A percentile compares a stretch with the other conserved stretches of the same genome.
Conservation (phyloP, 1,140 invertebrate genomes). For the Ceratina calcarata region DNA sequence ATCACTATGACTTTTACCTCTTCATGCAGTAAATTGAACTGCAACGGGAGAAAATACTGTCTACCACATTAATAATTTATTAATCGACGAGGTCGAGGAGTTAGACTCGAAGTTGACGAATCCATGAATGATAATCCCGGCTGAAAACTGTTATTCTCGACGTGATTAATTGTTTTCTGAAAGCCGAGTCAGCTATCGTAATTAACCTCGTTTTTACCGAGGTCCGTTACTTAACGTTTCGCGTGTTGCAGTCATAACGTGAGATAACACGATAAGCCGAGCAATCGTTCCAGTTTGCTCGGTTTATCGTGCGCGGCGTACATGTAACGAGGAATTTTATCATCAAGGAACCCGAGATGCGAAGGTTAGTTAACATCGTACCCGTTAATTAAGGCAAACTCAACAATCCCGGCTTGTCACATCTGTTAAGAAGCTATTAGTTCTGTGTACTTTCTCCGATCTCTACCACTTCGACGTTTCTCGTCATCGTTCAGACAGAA, state of each 20-base stretch:
- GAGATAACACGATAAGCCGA: slow-evolving; percentile 9
- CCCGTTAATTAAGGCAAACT: background rate
- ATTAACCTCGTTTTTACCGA: background rate
- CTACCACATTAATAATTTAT: too few relatives aligned
- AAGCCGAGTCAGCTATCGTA: background rate
- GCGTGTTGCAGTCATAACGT: background rate
- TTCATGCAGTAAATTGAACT: too few relatives aligned
- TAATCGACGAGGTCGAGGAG: too few relatives aligned
- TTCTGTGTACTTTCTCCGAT: too few relatives aligned
- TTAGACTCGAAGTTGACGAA: too few relatives aligned
- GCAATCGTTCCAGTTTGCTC: slow-evolving; percentile 19
- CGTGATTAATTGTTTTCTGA: background rate
- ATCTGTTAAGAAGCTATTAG: background rate
- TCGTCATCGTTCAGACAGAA: too few relatives aligned
- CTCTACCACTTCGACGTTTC: too few relatives aligned
- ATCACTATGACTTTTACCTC: too few relatives aligned
- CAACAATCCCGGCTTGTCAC: background rate
- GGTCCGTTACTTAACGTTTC: background rate
- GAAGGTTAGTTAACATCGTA: slow-evolving; percentile 3
- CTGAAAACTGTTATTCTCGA: background rate
- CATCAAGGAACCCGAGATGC: background rate
- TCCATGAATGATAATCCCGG: too few relatives aligned
- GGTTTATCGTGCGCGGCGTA: background rate
- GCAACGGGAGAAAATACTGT: too few relatives aligned
- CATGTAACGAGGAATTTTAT: slow-evolving; percentile 15